A percentile compares a stretch with the other conserved stretches of the same genome.
phyloP scores from a whole-genome alignment of 2,797 vertebrate species.

The Tapirus indicus region DNA sequence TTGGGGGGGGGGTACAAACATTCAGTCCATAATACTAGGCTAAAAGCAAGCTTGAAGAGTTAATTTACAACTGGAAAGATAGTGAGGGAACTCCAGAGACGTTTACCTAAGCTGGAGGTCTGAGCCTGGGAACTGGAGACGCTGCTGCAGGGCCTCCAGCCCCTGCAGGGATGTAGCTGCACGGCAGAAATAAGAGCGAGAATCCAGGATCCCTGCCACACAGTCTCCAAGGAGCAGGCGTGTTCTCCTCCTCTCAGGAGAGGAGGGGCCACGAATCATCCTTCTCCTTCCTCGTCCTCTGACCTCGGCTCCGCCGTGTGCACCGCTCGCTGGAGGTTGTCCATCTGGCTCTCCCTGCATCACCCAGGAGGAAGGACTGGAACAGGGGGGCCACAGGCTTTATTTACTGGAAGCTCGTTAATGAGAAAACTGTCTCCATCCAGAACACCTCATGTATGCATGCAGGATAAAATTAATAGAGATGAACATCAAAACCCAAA shows the following conservation, averaged over 20 bases:
- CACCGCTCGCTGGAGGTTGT: neutral
- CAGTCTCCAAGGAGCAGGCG: too few relatives aligned
- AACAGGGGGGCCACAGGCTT: neutral
- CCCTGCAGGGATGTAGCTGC: neutral
- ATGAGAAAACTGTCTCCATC: neutral
- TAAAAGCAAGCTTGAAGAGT: neutral
- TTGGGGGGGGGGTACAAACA: too few relatives aligned
- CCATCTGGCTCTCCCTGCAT: accelerated
- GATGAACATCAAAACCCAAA: neutral
- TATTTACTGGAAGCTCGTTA: neutral
- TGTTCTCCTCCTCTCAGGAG: neutral
- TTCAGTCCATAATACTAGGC: too few relatives aligned
- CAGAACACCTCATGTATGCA: neutral
- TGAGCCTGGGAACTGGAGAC: neutral
- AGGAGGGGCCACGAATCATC: neutral
- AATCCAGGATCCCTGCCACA: neutral
- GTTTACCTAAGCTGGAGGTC: neutral
- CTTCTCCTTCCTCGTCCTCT: too few relatives aligned
- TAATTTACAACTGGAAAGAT: neutral
- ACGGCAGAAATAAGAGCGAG: neutral
- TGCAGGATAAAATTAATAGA: neutral
- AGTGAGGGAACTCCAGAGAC: neutral
- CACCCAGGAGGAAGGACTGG: neutral
- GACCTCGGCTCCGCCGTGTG: too few relatives aligned
- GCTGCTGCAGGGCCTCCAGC: neutral